Evolutionary conservation across 2,113 vertebrate genomes (phyloP).

Genomic region (Elachura formosa): DNA sequence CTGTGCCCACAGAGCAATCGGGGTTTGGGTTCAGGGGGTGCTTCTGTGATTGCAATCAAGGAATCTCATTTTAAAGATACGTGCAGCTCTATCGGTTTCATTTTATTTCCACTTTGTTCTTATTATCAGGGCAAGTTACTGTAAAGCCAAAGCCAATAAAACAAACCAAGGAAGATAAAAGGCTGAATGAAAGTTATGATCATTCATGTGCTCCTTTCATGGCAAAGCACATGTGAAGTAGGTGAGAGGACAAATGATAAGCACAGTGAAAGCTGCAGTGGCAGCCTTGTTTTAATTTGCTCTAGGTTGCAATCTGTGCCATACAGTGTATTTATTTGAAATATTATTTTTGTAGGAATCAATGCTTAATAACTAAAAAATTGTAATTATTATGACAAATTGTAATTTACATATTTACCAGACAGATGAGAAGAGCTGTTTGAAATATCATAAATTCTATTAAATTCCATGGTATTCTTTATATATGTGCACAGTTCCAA

Average conservation of each 20-base stretch:
- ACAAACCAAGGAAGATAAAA: background rate
- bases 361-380: background rate
- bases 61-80: background rate
- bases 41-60: background rate
- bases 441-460: background rate
- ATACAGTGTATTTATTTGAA: background rate
- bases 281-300: background rate
- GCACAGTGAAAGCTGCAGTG: background rate
- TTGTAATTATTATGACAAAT: background rate
- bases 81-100: background rate
- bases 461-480: background rate
- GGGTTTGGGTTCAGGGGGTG: background rate
- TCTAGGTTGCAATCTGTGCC: background rate
- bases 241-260: constrained; percentile 20
- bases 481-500: background rate
- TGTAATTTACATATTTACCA: background rate
- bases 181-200: background rate
- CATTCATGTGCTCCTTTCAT: background rate
- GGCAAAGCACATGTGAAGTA: background rate
- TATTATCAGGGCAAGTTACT: background rate
- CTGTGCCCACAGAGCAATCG: background rate
- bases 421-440: background rate
- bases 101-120: constrained; percentile 48
- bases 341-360: background rate
- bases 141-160: background rate